Conservation (phyloP, 2,888 invertebrate genomes). For the Xestia c-nigrum region DNA sequence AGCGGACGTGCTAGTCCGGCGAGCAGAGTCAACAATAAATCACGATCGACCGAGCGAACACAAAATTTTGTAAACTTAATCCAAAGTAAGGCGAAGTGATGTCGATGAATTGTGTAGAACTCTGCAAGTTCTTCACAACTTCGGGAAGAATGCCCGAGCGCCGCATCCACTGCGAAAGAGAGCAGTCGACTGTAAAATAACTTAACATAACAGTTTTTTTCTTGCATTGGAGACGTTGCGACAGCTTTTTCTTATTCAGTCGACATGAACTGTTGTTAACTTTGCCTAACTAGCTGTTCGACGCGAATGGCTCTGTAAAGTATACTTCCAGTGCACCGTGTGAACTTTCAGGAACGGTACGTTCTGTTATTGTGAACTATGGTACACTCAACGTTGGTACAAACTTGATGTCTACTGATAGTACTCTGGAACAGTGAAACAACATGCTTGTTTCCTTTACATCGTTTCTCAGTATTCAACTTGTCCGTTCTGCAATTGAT, state of each 20-base stretch:
- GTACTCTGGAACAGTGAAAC: background rate
- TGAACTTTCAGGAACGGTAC: conserved; percentile 29
- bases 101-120: conserved; percentile 78
- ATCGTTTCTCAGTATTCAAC: conserved; percentile 8
- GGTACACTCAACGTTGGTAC: background rate
- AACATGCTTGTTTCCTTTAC: background rate
- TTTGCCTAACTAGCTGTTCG: conserved; percentile 70
- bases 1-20: conserved; percentile 59
- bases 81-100: conserved; percentile 75
- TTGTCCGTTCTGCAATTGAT: conserved; percentile 30
- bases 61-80: conserved; percentile 80
- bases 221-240: conserved; percentile 59
- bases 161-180: conserved; percentile 72
- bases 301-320: conserved; percentile 50
- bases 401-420: conserved; percentile 1
- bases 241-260: conserved; percentile 70
- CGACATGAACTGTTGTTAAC: conserved; percentile 72
- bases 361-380: conserved; percentile 33
- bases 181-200: conserved; percentile 82
- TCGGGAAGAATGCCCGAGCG: conserved; percentile 73
- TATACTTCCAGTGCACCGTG: conserved; percentile 29
- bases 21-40: conserved; percentile 72
- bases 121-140: conserved; percentile 77
- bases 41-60: conserved; percentile 72
- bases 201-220: conserved; percentile 76